phyloP scores from a whole-genome alignment of 2,797 vertebrate species.

The Cirrhinus mrigala region DNA sequence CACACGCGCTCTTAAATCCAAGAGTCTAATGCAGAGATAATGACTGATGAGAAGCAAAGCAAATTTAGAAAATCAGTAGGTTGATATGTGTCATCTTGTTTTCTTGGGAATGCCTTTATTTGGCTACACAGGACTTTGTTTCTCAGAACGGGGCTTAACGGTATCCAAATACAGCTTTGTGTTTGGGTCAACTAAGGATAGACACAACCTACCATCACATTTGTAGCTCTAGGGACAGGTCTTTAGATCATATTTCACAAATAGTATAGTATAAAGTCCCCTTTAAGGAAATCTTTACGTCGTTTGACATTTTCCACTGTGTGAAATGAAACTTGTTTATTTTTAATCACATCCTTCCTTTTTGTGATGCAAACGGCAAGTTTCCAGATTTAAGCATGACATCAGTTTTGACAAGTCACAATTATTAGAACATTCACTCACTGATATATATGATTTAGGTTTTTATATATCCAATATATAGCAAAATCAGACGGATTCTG shows the following conservation, averaged over 20 bases:
- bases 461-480: background rate
- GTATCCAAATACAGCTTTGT: conserved; percentile 29
- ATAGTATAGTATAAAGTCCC: conserved; percentile 20
- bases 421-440: background rate
- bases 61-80: background rate
- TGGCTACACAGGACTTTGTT: background rate
- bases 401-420: background rate
- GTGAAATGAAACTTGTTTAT: conserved; percentile 56
- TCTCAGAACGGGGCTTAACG: background rate
- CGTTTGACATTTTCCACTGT: conserved; percentile 40
- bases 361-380: background rate
- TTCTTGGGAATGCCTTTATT: background rate
- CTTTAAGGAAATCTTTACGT: conserved; percentile 48
- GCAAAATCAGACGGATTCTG: background rate
- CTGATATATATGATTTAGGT: background rate
- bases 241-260: conserved; percentile 35
- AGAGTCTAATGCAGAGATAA: conserved; percentile 39
- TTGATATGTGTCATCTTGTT: background rate
- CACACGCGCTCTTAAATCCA: conserved; percentile 29
- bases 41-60: conserved; percentile 23
- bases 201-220: background rate
- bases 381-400: conserved; percentile 28
- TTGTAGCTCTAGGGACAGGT: conserved; percentile 13
- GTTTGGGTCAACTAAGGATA: conserved; percentile 13
- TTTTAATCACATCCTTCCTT: conserved; percentile 55